phyloP scores from a whole-genome alignment of 1,140 invertebrate genomes.

The Bombus superbus region DNA sequence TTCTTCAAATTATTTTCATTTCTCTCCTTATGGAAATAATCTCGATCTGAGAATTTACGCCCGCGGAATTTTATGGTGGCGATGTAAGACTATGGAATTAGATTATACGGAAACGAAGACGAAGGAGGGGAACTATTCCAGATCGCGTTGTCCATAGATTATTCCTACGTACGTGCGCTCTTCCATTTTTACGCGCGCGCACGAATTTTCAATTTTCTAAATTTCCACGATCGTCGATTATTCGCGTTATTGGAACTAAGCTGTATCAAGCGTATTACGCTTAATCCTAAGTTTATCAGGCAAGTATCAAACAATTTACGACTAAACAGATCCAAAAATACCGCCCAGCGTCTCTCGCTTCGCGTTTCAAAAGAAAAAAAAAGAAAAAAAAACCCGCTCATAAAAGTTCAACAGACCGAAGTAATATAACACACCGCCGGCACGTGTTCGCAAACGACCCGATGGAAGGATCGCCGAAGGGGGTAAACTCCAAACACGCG shows the following conservation, averaged over 20 bases:
- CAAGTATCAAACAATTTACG: background rate
- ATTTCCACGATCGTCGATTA: no score
- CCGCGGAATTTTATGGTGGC: background rate
- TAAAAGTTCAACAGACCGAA: background rate
- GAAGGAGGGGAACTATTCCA: background rate
- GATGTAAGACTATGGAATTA: no score
- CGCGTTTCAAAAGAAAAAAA: background rate
- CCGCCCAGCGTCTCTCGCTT: background rate
- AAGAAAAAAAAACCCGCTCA: background rate
- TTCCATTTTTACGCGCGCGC: background rate
- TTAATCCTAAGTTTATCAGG: no score
- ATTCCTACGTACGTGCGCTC: no score
- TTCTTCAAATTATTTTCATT: background rate
- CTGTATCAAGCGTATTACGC: no score
- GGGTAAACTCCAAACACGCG: slow-evolving; percentile 7
- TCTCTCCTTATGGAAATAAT: background rate
- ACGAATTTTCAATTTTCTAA: background rate
- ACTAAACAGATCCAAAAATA: background rate
- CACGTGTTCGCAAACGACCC: background rate
- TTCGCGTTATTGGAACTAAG: no score
- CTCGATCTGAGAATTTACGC: background rate
- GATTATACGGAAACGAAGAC: background rate
- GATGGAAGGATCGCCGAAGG: background rate
- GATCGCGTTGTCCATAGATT: background rate
- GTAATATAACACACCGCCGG: background rate